Percentiles rank a stretch among this genome's conserved stretches.
These are phyloP conservation scores for Cydia pomonella DNA, from an alignment of 1,140 invertebrate species.

Conservation along the genomic window DNA sequence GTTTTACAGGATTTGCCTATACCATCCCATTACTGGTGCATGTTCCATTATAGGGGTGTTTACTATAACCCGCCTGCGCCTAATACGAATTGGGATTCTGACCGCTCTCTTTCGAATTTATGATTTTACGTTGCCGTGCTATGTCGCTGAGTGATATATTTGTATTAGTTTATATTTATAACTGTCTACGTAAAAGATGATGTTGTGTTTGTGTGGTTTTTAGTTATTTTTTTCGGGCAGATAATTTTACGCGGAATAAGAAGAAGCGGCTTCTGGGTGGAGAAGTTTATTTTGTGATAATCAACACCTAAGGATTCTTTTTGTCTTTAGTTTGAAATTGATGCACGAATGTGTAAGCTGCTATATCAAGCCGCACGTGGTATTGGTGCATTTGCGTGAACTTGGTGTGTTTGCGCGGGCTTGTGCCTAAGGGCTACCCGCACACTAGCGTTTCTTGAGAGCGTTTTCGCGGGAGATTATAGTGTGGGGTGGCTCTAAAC, in stretches of 20 bases:
- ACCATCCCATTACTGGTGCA: too few species aligned
- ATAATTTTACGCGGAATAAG: background rate
- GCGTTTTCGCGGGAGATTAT: too few species aligned
- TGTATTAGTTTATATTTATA: background rate
- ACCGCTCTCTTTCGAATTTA: background rate
- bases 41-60: too few species aligned
- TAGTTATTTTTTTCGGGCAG: background rate
- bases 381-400: too few species aligned
- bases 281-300: background rate
- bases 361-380: too few species aligned
- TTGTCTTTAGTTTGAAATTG: background rate
- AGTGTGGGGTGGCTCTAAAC: too few species aligned
- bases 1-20: too few species aligned
- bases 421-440: too few species aligned
- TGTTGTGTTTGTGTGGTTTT: background rate
- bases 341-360: background rate
- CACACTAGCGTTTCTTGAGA: too few species aligned
- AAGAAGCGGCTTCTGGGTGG: background rate
- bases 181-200: background rate
- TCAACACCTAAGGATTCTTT: background rate
- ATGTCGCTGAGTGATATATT: background rate
- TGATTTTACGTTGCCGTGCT: background rate
- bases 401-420: too few species aligned
- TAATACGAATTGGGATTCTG: background rate
- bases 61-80: too few species aligned